Evolutionary conservation across 2,888 invertebrate species (phyloP), one percentile per base, ranked within the genome.

Genomic region (Meteorus colon): DNA sequence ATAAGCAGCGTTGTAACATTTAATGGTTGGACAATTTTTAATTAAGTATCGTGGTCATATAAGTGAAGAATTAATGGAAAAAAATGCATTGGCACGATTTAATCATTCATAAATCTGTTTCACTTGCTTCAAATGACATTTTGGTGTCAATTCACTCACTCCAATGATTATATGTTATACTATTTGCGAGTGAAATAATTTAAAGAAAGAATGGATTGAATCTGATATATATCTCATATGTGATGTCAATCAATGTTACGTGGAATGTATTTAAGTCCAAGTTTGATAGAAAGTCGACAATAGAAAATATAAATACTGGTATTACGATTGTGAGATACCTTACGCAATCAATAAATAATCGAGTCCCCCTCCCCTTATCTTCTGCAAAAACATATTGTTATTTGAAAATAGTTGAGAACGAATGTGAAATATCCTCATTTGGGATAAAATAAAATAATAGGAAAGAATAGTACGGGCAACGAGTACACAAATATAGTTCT

Each of bases 61-160:
- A 1, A 14, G 2, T 24, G 10, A 19, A 19, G 19, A 12, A 45
- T 31, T 19, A 63, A 63, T 19, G 27, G n/a, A 10, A 31, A 29
- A 45, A 63, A 62, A 72, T 62, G 16, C 19, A 72, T 63, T 72
- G 63, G 63, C 71, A 63, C 63, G 29, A 45, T 37, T 29, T 63
- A 45, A 72, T 72, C 31, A 63, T 62, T 62, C 6, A 63, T 71
- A 24, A 37, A 48, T 45, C 48, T 51, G 31, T n/a, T 29, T 31
- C 10, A 19, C 2, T 29, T 48, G 6, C 6, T n/a, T n/a, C 12
- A 8, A 5, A 41, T 12, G 12, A 41, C 24, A 8, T 55, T 19
- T 4, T 1, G 1, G 6, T 4, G 4, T 55, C n/a, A 4, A 6
- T n/a, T 24, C 19, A 55, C 4, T 55, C 19, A 19, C 4, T 10